Percentiles rank a stretch among this genome's conserved stretches.
Evolutionary conservation across 1,140 invertebrate genomes (phyloP).

Genomic region (Bombus pascuorum): DNA sequence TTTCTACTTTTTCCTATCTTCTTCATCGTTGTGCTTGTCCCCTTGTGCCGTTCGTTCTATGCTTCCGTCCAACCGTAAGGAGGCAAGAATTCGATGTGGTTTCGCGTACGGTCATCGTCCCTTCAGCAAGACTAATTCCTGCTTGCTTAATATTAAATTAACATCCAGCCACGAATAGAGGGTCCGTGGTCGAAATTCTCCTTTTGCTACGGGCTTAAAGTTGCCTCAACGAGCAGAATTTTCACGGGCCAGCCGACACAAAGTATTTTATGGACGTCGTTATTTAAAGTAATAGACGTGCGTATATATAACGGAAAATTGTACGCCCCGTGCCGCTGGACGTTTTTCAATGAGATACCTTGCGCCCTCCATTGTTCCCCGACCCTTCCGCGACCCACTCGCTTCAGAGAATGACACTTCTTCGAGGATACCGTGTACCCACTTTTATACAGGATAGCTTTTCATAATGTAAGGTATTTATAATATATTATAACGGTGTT

Average conservation of each 20-base stretch:
- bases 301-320: constrained; percentile 51
- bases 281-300: constrained; percentile 51
- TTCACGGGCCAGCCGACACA: constrained; percentile 9
- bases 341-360: constrained; percentile 47
- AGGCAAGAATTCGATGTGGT: background rate
- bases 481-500: background rate
- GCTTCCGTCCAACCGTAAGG: background rate
- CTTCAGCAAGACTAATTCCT: background rate
- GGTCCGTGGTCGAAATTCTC: background rate
- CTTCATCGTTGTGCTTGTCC: background rate
- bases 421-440: no score
- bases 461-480: background rate
- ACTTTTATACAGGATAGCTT: no score
- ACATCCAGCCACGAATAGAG: constrained; percentile 14
- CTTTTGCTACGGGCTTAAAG: constrained; percentile 15
- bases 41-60: background rate
- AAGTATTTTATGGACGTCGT: constrained; percentile 45
- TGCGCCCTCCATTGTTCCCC: constrained; percentile 25
- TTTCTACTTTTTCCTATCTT: background rate
- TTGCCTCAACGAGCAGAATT: constrained; percentile 9
- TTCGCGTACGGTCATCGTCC: background rate
- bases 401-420: background rate
- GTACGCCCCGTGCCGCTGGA: constrained; percentile 6
- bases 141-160: constrained; percentile 48
- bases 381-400: background rate